Percentiles rank a stretch among this genome's conserved stretches.
Evolutionary conservation across 2,888 invertebrate species (phyloP).

Genomic region (Ashinkailepas kermadecensis): DNA sequence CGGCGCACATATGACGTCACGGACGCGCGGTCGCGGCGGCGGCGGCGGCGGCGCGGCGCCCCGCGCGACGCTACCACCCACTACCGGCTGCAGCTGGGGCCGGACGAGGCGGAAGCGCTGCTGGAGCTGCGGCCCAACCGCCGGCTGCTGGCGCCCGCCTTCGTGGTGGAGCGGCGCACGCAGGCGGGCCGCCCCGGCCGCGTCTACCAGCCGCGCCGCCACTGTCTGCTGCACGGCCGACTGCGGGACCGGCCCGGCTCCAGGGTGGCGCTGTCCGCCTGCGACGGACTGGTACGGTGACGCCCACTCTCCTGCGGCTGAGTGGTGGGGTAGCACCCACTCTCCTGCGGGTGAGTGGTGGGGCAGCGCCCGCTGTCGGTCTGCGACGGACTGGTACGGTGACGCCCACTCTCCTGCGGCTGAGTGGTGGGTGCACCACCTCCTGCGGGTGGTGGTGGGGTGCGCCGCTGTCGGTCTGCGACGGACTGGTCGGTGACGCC

Average conservation of each 20-base stretch:
- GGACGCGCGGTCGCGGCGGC: neutral
- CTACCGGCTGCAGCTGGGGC: slow-evolving; percentile 8
- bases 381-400: too few relatives aligned
- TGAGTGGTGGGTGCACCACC: too few relatives aligned
- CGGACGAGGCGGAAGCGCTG: neutral
- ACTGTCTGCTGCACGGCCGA: slow-evolving; percentile 71
- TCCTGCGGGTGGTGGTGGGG: too few relatives aligned
- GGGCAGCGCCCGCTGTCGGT: too few relatives aligned
- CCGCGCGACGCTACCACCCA: neutral
- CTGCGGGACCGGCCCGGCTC: slow-evolving; percentile 62
- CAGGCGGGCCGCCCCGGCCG: slow-evolving; percentile 9
- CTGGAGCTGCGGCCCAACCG: slow-evolving; percentile 49
- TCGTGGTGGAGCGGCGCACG: slow-evolving; percentile 58
- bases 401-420: too few relatives aligned
- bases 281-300: slow-evolving; percentile 69
- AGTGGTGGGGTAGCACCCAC: too few relatives aligned
- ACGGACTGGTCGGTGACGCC: too few relatives aligned
- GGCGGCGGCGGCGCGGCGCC: neutral
- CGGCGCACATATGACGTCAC: neutral
- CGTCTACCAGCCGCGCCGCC: slow-evolving; percentile 40
- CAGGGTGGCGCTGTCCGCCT: slow-evolving; percentile 68
- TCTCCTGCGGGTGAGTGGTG: too few relatives aligned
- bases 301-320: neutral
- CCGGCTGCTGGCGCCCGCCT: slow-evolving; percentile 58
- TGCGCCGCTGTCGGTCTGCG: too few relatives aligned